Base-by-base conservation (phyloP, 2,888 invertebrate species). In the Drosophila fulvimacula region DNA sequence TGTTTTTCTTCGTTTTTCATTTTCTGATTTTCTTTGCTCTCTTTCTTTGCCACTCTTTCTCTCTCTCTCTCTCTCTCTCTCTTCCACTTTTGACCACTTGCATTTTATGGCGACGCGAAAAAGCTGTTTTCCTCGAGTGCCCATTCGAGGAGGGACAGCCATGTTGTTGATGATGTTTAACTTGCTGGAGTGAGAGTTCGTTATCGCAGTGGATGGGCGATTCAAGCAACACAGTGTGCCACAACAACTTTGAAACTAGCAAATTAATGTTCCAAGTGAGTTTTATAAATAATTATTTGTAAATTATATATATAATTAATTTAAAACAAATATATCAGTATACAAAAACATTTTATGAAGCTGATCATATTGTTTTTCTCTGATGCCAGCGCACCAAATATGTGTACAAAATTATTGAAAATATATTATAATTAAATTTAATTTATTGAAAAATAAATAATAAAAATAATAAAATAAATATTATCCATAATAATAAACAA, bases 51-150 rank as follows among this genome's bases (percentile, higher is more conserved):
- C n/a, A n/a, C n/a, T n/a, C n/a, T n/a, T n/a, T 55, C 57, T 53
- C 7, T 21, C 3, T 21, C 6, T 7, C 38, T 13, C 62, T 58
- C 62, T 51, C 49, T 58, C 19, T 62, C 51, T 52, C 62, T 21
- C 39, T n/a, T 57, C 52, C 58, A 48, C 38, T 55, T 79, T 65
- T 74, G 88, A 82, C 88, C 83, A 85, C 83, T 84, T 84, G 83
- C 82, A 88, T 84, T 84, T 84, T 88, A 84, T 83, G 88, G 86
- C 86, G 86, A 88, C 86, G 83, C 75, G 81, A 73, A 88, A 83
- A 83, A 83, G 88, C 88, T 83, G 83, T 88, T 83, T 88, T 82
- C 69, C 82, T 71, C 68, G 61, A 79, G 69, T 65, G 69, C 57
- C 65, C 64, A 52, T 72, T 69, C 66, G 48, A 41, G 36, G 65